Evolutionary conservation across 2,113 vertebrate species (phyloP).

Genomic region (Tiliqua scincoides): DNA sequence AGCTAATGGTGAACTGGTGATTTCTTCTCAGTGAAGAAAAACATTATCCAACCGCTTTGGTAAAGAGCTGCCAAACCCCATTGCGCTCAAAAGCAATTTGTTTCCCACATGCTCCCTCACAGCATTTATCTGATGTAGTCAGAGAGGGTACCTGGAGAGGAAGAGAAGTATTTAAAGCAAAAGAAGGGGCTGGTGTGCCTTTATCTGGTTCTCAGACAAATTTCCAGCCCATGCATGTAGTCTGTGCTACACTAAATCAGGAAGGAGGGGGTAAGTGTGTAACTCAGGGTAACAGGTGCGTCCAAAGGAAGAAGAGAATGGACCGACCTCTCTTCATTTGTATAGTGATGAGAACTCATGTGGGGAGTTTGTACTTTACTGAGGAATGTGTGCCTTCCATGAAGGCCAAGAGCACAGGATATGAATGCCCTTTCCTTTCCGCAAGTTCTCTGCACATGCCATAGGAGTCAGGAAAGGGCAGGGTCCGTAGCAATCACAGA

Average conservation of each 20-base stretch:
- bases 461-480: background rate
- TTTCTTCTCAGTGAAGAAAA: slow-evolving; percentile 4
- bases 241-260: background rate
- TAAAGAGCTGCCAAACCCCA: background rate
- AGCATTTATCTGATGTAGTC: background rate
- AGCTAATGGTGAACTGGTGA: background rate
- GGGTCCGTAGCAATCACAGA: background rate
- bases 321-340: background rate
- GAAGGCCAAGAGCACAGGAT: background rate
- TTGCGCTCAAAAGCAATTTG: background rate
- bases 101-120: background rate
- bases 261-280: background rate
- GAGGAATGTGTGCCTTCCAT: background rate
- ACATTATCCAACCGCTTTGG: background rate
- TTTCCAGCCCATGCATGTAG: background rate
- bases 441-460: background rate
- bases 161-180: background rate
- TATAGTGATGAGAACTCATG: background rate
- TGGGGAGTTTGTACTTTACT: background rate
- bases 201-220: background rate
- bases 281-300: background rate
- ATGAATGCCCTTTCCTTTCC: background rate
- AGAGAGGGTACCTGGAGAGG: background rate
- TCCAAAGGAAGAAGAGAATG: no score
- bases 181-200: background rate